Evolutionary conservation across 2,888 invertebrate species (phyloP), one percentile per base, ranked within the genome.

Genomic region (Laspeyria flexula): DNA sequence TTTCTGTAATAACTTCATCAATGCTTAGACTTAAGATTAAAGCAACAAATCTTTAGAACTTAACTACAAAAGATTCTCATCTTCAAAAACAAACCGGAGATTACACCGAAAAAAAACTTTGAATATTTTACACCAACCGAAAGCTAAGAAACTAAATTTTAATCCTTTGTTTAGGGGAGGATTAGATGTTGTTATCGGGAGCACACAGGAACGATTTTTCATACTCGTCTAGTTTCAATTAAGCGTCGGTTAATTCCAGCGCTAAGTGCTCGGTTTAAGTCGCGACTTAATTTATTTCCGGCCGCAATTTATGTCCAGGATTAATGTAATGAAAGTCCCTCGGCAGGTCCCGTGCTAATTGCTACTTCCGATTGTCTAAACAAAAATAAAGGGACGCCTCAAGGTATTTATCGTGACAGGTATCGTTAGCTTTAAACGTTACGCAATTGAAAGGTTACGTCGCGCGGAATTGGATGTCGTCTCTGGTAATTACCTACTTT

Each of bases 161-260:
- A 82, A 86, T 79, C 81, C 81, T 72, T 85, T 87, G 86, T 87
- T 89, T 85, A 83, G 82, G 73, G 75, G 73, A 57, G 82, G 86
- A 82, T 89, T 84, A 86, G 72, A 52, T 60, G 62, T 60, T 67
- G 69, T 88, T 86, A 87, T 88, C 88, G 81, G 77, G 73, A 64
- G 75, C 65, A 75, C 71, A 74, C 75, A 68, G 62, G 66, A 56
- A 43, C 59, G 67, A 68, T 74, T 85, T 86, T 88, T 85, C 79
- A 75, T 71, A 74, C 75, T 79, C 80, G 76, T 81, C 85, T 84
- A 88, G 86, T 91, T 90, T 90, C 90, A 91, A 91, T 92, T 90
- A 89, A 85, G 69, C 77, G 77, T 79, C 80, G 77, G 85, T 88
- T 90, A 88, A 90, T 89, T 86, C 83, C 75, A 61, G 72, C 61